A percentile compares a stretch with the other conserved stretches of the same genome.
Evolutionary conservation across 2,888 invertebrate genomes (phyloP).

Genomic region (Chrysina gloriosa): DNA sequence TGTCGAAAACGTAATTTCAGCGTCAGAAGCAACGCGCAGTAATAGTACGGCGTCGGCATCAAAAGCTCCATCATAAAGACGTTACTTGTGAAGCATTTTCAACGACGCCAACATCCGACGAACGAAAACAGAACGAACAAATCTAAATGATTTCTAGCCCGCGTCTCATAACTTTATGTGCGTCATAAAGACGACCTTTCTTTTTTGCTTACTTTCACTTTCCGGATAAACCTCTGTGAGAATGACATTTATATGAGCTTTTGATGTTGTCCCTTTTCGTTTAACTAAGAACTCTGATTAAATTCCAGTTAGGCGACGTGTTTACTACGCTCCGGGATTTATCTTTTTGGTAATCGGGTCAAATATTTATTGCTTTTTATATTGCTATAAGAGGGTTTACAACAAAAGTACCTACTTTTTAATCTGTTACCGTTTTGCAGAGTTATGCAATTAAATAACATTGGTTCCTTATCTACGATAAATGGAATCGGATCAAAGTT

Average conservation of each 20-base stretch:
- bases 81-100: background rate
- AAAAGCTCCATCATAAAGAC: conserved; percentile 16
- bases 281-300: background rate
- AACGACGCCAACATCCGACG: conserved; percentile 19
- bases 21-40: background rate
- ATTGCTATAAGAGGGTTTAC: too few species aligned
- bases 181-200: background rate
- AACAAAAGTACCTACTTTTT: background rate
- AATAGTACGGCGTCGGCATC: background rate
- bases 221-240: background rate
- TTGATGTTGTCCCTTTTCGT: background rate
- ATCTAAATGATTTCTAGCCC: conserved; percentile 1
- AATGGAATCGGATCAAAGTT: too few species aligned
- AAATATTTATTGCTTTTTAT: too few species aligned
- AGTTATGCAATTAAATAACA: background rate
- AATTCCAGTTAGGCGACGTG: background rate
- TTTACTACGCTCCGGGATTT: background rate
- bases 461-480: background rate
- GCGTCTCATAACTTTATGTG: background rate
- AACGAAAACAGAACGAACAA: conserved; percentile 5
- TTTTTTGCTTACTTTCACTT: background rate
- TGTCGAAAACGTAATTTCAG: conserved; percentile 3
- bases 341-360: too few species aligned
- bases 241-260: background rate
- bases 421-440: background rate